phyloP scores from a whole-genome alignment of 2,113 vertebrate genomes.

The Rhinogobius similis region DNA sequence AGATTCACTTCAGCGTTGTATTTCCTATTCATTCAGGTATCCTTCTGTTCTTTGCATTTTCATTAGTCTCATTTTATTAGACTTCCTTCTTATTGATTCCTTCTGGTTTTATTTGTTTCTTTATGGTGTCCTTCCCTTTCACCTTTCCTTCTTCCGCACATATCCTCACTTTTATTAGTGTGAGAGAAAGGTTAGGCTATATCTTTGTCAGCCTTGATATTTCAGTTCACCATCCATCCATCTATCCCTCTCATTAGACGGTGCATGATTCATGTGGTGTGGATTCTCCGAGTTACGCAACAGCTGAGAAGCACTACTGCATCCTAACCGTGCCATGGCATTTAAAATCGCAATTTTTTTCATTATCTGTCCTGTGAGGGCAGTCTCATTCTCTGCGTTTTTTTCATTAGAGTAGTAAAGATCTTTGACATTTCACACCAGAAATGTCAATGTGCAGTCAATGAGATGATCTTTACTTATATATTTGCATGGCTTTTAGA shows the following conservation, averaged over 20 bases:
- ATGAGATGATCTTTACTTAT: neutral
- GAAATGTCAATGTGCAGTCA: neutral
- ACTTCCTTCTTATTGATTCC: too few relatives aligned
- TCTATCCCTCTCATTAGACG: neutral
- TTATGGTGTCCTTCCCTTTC: too few relatives aligned
- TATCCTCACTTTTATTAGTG: neutral
- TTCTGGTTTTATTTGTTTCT: too few relatives aligned
- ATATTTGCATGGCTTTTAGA: too few relatives aligned
- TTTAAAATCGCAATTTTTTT: neutral
- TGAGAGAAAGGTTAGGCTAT: neutral
- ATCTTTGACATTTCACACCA: neutral
- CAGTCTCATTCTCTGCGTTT: neutral
- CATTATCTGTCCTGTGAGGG: neutral
- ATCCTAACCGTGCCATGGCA: neutral
- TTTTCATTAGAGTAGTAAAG: neutral
- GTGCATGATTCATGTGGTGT: neutral
- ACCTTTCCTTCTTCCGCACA: too few relatives aligned
- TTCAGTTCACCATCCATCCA: neutral
- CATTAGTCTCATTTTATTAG: too few relatives aligned
- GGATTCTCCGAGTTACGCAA: slow-evolving; percentile 1
- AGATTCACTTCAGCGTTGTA: neutral
- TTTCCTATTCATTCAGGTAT: neutral
- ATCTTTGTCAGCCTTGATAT: neutral
- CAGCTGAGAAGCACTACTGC: neutral
- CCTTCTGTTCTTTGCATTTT: neutral